Base-by-base conservation (phyloP, 2,888 invertebrate genomes). In the Trissonchulus latispiculum region DNA sequence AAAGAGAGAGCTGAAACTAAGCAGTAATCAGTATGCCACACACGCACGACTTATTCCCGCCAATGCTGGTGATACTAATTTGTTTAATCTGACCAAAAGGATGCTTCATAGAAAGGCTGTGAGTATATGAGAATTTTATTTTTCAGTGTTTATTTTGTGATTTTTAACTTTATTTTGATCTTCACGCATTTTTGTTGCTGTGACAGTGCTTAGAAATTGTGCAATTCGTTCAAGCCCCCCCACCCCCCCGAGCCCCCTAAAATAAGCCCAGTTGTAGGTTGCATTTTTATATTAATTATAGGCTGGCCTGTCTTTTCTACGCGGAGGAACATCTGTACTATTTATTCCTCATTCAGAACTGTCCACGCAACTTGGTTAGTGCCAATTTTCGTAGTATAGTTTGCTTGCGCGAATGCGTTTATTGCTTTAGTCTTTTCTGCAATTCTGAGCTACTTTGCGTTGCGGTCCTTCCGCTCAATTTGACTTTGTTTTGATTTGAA, bases 301-400 rank as follows among this genome's bases (percentile, higher is more conserved):
- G 72, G 68, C 61, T 37, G 72, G 35, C 23, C n/a, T 72, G 15
- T 15, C 72, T 2, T 3, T 33, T 33, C 61, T 72, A 31, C 35
- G 68, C 2, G 72, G 36, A 2, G 72, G 3, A 15, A 72, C 68
- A 2, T 37, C n/a, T 3, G 15, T 72, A 2, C 32, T 72, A 2
- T 2, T 72, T 23, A 29, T 72, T 66, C 72, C 72, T 2, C 1
- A 8, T 2, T 61, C 36, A 18, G 67, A 72, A 8, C 32, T 72
- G 18, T 72, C 72, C n/a, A 28, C n/a, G 36, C 68, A 72, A 2
- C n/a, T 72, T 18, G 72, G 72, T 71, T 31, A 28, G n/a, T n/a
- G n/a, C n/a, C n/a, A n/a, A n/a, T n/a, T n/a, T n/a, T n/a, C n/a
- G n/a, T n/a, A n/a, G n/a, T n/a, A n/a, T n/a, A n/a, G n/a, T n/a